phyloP scores from a whole-genome alignment of 2,797 vertebrate genomes.

The Trachurus trachurus region DNA sequence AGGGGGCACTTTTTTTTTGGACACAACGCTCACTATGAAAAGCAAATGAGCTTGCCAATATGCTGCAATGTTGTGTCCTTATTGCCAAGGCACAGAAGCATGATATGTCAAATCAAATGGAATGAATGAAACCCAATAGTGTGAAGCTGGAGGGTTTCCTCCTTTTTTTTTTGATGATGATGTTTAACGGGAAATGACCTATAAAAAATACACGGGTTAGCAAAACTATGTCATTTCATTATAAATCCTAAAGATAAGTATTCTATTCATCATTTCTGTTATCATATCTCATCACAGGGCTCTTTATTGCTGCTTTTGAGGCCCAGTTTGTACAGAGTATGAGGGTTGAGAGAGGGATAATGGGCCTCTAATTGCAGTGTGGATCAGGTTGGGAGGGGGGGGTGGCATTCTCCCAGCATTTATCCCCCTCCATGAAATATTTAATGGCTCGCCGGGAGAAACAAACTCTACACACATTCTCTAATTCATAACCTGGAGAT shows the following conservation, averaged over 20 bases:
- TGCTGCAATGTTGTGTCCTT: slow-evolving; percentile 98
- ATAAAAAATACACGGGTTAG: slow-evolving; percentile 71
- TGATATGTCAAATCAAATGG: slow-evolving; percentile 94
- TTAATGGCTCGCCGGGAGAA: slow-evolving; percentile 84
- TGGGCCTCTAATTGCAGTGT: slow-evolving; percentile 84
- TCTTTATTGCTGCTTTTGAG: slow-evolving; percentile 77
- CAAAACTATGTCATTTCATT: slow-evolving; percentile 73
- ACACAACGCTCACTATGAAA: slow-evolving; percentile 95
- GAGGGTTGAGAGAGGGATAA: slow-evolving; percentile 77
- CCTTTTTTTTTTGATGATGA: slow-evolving; percentile 33
- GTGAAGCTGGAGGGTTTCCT: slow-evolving; percentile 73
- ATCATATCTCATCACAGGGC: slow-evolving; percentile 79
- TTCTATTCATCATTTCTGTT: slow-evolving; percentile 73
- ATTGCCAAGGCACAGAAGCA: slow-evolving; percentile 97
- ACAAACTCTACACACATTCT: slow-evolving; percentile 82
- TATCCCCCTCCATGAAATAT: slow-evolving; percentile 87
- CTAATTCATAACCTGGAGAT: slow-evolving; percentile 84
- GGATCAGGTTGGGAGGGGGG: slow-evolving; percentile 70
- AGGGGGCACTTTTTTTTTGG: slow-evolving; percentile 91
- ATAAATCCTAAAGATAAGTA: slow-evolving; percentile 73
- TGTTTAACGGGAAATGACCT: slow-evolving; percentile 74
- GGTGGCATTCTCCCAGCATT: slow-evolving; percentile 75
- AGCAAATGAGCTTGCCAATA: slow-evolving; percentile 99
- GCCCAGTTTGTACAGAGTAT: slow-evolving; percentile 73
- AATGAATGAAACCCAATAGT: slow-evolving; percentile 92